These are phyloP conservation scores for Anarhynchus alexandrinus DNA, from an alignment of 2,113 vertebrate species.

Conservation along the genomic window DNA sequence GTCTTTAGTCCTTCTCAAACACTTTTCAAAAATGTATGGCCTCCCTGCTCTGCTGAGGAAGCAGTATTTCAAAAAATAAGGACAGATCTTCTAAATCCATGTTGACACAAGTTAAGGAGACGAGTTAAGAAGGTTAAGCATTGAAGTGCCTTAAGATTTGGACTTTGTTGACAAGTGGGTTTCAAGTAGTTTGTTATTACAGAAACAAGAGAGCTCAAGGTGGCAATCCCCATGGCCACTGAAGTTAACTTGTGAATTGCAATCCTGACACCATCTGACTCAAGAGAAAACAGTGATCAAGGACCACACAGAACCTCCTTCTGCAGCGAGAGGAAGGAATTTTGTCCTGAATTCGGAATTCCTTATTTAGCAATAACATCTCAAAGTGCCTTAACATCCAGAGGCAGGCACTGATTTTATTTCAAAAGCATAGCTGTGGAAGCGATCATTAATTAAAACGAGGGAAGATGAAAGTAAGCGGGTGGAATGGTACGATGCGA, in stretches of 20 bases:
- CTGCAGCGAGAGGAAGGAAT: fast-evolving
- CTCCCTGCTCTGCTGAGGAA: neutral
- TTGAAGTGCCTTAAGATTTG: neutral
- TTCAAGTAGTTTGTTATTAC: neutral
- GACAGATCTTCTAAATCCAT: neutral
- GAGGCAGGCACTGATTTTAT: neutral
- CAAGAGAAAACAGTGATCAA: neutral
- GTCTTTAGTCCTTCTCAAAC: neutral
- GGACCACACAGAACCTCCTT: neutral
- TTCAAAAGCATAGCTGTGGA: neutral
- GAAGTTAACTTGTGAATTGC: neutral
- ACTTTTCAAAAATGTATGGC: neutral
- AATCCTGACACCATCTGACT: neutral
- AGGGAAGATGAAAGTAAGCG: neutral
- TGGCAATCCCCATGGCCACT: fast-evolving
- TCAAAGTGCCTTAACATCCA: neutral
- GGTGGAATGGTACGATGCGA: neutral
- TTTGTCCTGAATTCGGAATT: neutral
- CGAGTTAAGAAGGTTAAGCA: neutral
- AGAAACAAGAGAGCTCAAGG: neutral
- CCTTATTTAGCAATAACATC: neutral
- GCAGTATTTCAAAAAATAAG: neutral
- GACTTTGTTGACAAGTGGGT: neutral
- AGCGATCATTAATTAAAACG: neutral
- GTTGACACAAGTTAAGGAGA: neutral